Conservation (phyloP, 1,140 invertebrate genomes). For the Drosophila seguyi region DNA sequence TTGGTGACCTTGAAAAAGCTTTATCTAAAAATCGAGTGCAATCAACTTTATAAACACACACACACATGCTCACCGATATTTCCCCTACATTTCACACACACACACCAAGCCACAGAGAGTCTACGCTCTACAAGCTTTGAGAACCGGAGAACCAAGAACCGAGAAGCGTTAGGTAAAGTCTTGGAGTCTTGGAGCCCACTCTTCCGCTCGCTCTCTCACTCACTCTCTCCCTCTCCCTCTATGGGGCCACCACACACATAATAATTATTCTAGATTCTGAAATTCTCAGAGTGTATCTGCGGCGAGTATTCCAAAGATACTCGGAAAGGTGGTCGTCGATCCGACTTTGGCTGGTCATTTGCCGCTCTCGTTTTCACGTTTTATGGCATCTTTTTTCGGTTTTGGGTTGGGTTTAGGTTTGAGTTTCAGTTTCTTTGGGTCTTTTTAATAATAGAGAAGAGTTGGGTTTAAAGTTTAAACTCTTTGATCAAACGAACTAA, state of each 20-base stretch:
- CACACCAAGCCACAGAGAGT: conserved; percentile 18
- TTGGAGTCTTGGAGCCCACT: conserved; percentile 39
- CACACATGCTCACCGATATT: conserved; percentile 51
- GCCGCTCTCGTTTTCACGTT: conserved; percentile 35
- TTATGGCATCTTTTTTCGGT: conserved; percentile 30
- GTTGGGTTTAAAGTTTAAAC: conserved; percentile 24
- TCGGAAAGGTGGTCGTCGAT: conserved; percentile 70
- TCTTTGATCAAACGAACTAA: conserved; percentile 3
- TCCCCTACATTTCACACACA: conserved; percentile 70
- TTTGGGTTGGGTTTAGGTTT: conserved; percentile 25
- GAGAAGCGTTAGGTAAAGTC: conserved; percentile 70
- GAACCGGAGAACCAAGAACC: conserved; percentile 22
- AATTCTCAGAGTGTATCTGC: conserved; percentile 36
- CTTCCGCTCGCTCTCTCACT: background rate
- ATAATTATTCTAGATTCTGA: conserved; percentile 76
- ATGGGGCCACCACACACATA: conserved; percentile 38
- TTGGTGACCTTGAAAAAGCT: conserved; percentile 85
- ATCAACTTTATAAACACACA: conserved; percentile 83
- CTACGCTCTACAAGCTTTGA: conserved; percentile 35
- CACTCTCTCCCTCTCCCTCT: conserved; percentile 6
- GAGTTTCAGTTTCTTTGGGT: conserved; percentile 29
- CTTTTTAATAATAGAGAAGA: conserved; percentile 32
- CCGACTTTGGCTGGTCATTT: conserved; percentile 55
- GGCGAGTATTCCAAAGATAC: conserved; percentile 22
- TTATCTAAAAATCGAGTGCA: conserved; percentile 85